Conservation (phyloP, 2,113 vertebrate genomes). For the Jacana jacana region DNA sequence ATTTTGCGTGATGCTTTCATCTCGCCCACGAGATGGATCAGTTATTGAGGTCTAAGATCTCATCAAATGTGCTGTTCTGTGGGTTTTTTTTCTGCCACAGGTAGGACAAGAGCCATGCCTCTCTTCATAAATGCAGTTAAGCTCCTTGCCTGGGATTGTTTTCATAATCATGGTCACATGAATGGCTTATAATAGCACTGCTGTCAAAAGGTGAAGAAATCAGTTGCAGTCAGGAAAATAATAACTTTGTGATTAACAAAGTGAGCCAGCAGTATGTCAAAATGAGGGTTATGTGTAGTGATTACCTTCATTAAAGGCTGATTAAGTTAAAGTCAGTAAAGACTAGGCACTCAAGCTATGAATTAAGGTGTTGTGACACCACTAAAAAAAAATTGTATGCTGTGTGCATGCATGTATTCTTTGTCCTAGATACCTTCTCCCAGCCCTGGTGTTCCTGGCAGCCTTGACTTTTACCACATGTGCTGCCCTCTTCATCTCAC, state of each 20-base stretch:
- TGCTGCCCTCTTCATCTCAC: slow-evolving; percentile 74
- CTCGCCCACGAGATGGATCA: neutral
- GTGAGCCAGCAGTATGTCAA: neutral
- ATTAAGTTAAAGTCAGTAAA: neutral
- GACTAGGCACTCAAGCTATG: neutral
- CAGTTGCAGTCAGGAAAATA: neutral
- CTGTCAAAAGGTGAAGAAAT: slow-evolving; percentile 40
- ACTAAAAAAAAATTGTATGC: neutral
- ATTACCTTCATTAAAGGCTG: slow-evolving; percentile 25
- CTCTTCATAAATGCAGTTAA: neutral
- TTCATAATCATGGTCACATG: neutral
- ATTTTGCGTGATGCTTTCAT: neutral
- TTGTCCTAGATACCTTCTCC: slow-evolving; percentile 72
- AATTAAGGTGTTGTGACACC: neutral
- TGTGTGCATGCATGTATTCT: neutral
- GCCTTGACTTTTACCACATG: slow-evolving; percentile 70
- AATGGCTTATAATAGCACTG: neutral
- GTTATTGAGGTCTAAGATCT: neutral
- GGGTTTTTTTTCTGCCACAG: neutral
- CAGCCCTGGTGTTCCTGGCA: slow-evolving; percentile 75
- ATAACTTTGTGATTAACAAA: neutral
- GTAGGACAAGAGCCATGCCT: neutral
- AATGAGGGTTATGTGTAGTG: neutral
- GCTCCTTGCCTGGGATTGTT: neutral
- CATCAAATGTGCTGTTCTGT: neutral